Base-by-base conservation (phyloP, 2,888 invertebrate species). In the Drosophila recens region DNA sequence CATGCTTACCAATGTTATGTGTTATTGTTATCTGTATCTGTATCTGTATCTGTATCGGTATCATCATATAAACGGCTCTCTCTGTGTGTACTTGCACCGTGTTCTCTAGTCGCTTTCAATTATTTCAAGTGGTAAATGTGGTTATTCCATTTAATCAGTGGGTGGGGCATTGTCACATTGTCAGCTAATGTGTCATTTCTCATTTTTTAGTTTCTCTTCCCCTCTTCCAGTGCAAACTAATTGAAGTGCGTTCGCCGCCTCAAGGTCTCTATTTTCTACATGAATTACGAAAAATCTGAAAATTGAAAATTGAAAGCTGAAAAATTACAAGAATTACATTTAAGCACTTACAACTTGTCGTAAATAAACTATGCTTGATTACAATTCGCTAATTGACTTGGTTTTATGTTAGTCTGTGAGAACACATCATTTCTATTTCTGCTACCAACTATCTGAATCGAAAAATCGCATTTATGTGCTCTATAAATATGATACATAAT, bases 131-230 rank as follows among this genome's bases (percentile, higher is more conserved):
- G 87, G 82, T 76, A 89, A 87, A 83, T 81, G 89, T 87, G 85
- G 85, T 89, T 89, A 87, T 85, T 84, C 87, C 87, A 87, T 81
- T 87, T 86, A 85, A 87, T 87, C 85, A 86, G 75, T 27, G 80
- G 87, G 72, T 69, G 87, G 76, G 82, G 76, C 75, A 76, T 20
- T 17, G 43, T 23, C 46, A 76, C 82, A 85, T 69, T 76, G 84
- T 74, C 77, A 70, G 86, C 84, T 82, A 85, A 85, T 87, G 85
- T 85, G 62, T 74, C 79, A 77, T 38, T 46, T 51, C 62, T 74
- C 76, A 77, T 38, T 46, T 51, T 65, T 74, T 76, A 77, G 33
- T 43, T 53, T 64, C 30, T 43, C 34, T 23, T 11, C 42, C 23
- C 33, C 13, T 20, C 36, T 40, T 20, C 17, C 10, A 27, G 36